Percentiles rank a stretch among this genome's conserved stretches.
These are phyloP conservation scores for Musca domestica DNA, from an alignment of 1,140 invertebrate species.

Conservation along the genomic window DNA sequence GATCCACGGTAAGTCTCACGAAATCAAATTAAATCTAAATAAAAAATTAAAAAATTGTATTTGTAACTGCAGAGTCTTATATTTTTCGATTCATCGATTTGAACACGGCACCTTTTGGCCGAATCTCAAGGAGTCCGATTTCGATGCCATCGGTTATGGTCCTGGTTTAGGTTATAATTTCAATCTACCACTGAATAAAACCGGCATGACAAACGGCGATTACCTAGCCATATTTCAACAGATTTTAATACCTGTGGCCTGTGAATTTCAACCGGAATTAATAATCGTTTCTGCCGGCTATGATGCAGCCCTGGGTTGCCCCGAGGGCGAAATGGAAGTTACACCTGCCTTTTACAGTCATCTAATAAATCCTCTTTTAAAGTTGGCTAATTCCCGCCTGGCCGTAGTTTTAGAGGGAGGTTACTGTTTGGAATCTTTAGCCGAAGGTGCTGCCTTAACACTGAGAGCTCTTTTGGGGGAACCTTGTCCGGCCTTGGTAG, in stretches of 20 bases:
- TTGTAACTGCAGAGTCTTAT: constrained; percentile 70
- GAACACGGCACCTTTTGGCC: constrained; percentile 94
- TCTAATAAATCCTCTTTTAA: constrained; percentile 71
- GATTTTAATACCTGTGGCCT: constrained; percentile 83
- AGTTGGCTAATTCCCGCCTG: constrained; percentile 72
- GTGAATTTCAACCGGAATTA: constrained; percentile 88
- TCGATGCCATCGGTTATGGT: constrained; percentile 74
- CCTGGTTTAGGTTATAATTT: constrained; percentile 83
- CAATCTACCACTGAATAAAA: constrained; percentile 89
- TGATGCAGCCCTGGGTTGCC: constrained; percentile 85
- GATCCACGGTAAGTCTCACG: constrained; percentile 65
- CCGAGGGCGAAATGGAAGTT: constrained; percentile 89
- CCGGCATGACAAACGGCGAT: constrained; percentile 79
- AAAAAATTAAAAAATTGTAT: too few relatives aligned
- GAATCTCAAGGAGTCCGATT: constrained; percentile 83
- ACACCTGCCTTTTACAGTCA: constrained; percentile 85
- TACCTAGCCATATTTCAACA: constrained; percentile 90
- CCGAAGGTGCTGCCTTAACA: constrained; percentile 84
- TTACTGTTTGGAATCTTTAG: constrained; percentile 84
- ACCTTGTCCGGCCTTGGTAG: constrained; percentile 73
- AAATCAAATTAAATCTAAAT: constrained; percentile 28
- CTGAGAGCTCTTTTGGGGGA: constrained; percentile 79
- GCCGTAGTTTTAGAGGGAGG: constrained; percentile 89
- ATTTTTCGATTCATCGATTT: constrained; percentile 97
- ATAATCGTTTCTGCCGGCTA: constrained; percentile 87